Evolutionary conservation across 2,888 invertebrate species (phyloP), one percentile per base, ranked within the genome.

Genomic region (Metallyticus violacea): DNA sequence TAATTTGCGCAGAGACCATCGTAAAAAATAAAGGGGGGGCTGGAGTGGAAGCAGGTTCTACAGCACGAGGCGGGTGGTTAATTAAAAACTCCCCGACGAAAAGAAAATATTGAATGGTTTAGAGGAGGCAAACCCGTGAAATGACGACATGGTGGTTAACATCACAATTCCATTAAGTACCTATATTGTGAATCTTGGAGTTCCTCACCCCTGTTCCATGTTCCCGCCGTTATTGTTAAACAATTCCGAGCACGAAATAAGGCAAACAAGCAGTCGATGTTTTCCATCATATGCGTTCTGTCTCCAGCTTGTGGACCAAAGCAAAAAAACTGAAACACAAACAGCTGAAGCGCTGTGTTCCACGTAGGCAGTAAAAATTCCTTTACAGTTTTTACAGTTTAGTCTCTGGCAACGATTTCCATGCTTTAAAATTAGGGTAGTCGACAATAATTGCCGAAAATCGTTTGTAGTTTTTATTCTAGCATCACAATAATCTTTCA

Each of bases 41-140:
- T 9, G n/a, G 40, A 81, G 25, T 79, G 28, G 27, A 82, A 77
- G 40, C 83, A 26, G 30, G 62, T 27, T 77, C 81, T 29, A 62
- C 40, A 62, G 40, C 40, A 62, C 40, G 40, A 62, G 40, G 40
- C 40, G 40, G 40, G 86, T 81, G 87, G 87, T 87, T 87, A 87
- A 87, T 87, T 87, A 87, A 87, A 87, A 87, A 86, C 86, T 40
- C 29, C 86, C 28, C 84, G 30, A 76, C 80, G 87, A 77, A 87
- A 87, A 87, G 87, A 87, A 87, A 87, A 87, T 87, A 87, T 81
- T 85, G 87, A 87, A 85, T 81, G 85, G 81, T 76, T 82, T 82
- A 27, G 26, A 40, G 82, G 76, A 62, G 40, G 40, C 40, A 62
- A 62, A 62, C 40, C 40, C 40, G 82, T 76, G 22, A 82, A 82